Conservation (phyloP, 2,113 vertebrate genomes). For the Halcyon senegalensis region DNA sequence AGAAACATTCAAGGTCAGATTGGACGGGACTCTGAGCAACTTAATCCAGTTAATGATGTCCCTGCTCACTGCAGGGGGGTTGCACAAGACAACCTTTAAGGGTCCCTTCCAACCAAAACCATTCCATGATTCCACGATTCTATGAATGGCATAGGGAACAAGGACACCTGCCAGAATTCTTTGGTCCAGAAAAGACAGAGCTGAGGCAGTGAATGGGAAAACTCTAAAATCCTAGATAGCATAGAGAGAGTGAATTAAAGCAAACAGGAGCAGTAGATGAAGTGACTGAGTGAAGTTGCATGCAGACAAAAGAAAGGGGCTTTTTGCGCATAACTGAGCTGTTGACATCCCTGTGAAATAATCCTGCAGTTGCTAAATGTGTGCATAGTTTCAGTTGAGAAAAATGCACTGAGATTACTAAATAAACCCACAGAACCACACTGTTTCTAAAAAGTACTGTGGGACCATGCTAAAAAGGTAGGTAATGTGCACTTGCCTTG, state of each 20-base stretch:
- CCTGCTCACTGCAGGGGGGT: too few species aligned
- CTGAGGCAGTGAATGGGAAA: not conserved
- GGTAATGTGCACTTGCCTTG: accelerated
- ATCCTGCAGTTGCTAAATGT: not conserved
- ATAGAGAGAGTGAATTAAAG: not conserved
- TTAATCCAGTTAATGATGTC: too few species aligned
- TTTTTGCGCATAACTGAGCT: not conserved
- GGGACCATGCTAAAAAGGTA: not conserved
- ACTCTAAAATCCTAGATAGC: not conserved
- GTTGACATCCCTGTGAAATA: not conserved
- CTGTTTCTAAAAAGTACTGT: not conserved
- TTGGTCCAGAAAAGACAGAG: not conserved
- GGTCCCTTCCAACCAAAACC: too few species aligned
- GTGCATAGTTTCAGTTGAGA: not conserved
- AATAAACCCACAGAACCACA: not conserved
- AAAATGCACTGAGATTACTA: not conserved
- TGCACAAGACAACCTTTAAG: too few species aligned
- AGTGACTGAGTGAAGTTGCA: accelerated
- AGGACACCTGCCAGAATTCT: not conserved
- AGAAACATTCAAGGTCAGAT: not conserved
- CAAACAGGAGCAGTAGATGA: not conserved
- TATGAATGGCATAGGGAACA: accelerated
- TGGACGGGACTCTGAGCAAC: not conserved
- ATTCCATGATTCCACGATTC: too few species aligned
- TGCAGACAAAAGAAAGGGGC: not conserved